Base-by-base conservation (phyloP, 2,888 invertebrate genomes). In the Sinohyriopsis cumingii region DNA sequence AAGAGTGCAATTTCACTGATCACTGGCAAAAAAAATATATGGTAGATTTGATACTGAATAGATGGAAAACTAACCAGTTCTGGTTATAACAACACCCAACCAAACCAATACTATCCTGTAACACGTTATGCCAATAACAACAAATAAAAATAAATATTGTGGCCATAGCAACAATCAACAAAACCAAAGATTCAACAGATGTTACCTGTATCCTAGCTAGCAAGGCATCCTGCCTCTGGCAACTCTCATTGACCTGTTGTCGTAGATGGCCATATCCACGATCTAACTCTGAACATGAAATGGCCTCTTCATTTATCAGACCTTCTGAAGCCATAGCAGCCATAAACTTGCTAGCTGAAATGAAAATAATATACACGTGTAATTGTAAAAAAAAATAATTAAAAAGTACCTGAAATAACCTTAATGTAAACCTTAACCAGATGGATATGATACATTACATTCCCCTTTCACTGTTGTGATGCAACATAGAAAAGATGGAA, bases 241-340 rank as follows among this genome's bases (percentile, higher is more conserved):
- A 91, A 87, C 94, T 95, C 67, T 95, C 95, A 68, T 93, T 92
- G 18, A 95, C 95, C 91, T 94, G 94, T 74, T 93, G 93, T 89
- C 95, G 94, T 72, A 97, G 91, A 19, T 95, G 94, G 28, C 94
- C 94, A 84, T 95, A 95, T 54, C 93, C 92, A 80, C 93, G 92
- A 57, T 95, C 94, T 74, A 97, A 92, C 78, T 92, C 93, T 12
- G 71, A 68, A 80, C 94, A 93, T 5, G 94, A 92, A 67, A 95
- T 81, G 3, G 93, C 93, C 0, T 94, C 93, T 87, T 96, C 96
- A 89, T 94, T 94, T 56, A 96, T 94, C 1, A 93, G 93, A 5
- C 95, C 95, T 85, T 95, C 95, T 82, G 94, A 93, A 7, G 94
- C 93, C 72, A 96, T 89, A 0, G 96, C 95, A 28, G 91, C 91